Evolutionary conservation across 2,797 vertebrate genomes (phyloP).

Genomic region (Centropyge bicolor): DNA sequence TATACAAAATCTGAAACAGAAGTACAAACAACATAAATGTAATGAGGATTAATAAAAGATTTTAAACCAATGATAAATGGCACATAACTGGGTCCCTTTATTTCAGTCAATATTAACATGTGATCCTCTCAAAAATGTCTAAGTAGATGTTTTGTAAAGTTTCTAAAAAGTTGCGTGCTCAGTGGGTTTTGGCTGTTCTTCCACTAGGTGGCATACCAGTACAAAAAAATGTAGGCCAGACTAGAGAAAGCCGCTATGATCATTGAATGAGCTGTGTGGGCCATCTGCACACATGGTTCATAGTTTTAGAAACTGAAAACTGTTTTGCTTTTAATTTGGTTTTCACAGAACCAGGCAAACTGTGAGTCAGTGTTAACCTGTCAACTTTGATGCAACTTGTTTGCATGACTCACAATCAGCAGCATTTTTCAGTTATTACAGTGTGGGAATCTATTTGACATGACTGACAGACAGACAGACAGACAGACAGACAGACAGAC

Average conservation of each 20-base stretch:
- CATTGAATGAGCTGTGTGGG: background rate
- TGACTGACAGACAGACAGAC: too few relatives aligned
- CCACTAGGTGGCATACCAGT: constrained; percentile 57
- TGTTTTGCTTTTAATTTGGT: background rate
- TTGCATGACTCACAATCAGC: background rate
- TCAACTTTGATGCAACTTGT: background rate
- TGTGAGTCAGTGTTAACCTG: too few relatives aligned
- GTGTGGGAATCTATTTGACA: constrained; percentile 23
- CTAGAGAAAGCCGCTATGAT: background rate
- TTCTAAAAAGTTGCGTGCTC: background rate
- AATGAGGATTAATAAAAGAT: background rate
- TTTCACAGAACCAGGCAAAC: too few relatives aligned
- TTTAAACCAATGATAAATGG: background rate
- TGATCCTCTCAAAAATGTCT: background rate
- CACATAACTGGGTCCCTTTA: background rate
- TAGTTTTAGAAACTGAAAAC: background rate
- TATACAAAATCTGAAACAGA: background rate
- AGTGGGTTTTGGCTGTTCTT: background rate
- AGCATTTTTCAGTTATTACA: background rate
- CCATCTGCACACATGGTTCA: background rate
- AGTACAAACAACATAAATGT: background rate
- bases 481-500: too few relatives aligned
- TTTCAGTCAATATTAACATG: background rate
- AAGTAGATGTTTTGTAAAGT: background rate
- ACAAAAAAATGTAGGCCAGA: constrained; percentile 10